phyloP scores from a whole-genome alignment of 2,797 vertebrate species.

The Sebastes variabilis region DNA sequence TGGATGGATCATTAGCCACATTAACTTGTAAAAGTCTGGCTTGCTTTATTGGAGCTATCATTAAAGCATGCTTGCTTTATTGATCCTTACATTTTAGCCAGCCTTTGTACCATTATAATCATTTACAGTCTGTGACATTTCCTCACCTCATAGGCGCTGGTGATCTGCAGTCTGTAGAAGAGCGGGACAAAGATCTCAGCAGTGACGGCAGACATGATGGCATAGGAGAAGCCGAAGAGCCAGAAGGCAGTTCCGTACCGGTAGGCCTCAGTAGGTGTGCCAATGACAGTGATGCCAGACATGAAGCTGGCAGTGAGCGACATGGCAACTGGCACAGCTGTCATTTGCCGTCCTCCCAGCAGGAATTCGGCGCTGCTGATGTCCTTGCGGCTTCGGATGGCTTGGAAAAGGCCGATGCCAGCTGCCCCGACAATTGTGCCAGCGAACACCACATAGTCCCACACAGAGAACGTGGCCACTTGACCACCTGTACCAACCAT shows the following conservation, averaged over 20 bases:
- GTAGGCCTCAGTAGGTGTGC: constrained; percentile 84
- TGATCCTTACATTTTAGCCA: neutral
- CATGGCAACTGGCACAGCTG: constrained; percentile 85
- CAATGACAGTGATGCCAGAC: constrained; percentile 88
- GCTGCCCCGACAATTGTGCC: constrained; percentile 75
- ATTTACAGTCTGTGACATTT: neutral
- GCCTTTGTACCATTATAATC: neutral
- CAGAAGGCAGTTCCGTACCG: constrained; percentile 79
- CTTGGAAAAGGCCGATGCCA: constrained; percentile 82
- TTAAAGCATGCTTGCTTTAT: neutral
- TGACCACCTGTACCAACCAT: constrained; percentile 79
- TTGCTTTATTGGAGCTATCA: neutral
- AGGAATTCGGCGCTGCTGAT: constrained; percentile 80
- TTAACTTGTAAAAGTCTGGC: neutral
- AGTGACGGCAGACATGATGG: constrained; percentile 81
- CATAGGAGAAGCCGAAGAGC: constrained; percentile 81
- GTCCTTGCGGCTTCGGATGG: constrained; percentile 78
- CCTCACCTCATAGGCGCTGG: constrained; percentile 86
- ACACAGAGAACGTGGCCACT: constrained; percentile 80
- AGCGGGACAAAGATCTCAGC: constrained; percentile 86
- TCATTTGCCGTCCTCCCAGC: constrained; percentile 85
- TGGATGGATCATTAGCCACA: constrained; percentile 20
- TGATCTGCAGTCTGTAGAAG: constrained; percentile 85
- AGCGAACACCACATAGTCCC: constrained; percentile 88
- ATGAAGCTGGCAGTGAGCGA: constrained; percentile 88